Evolutionary conservation across 2,797 vertebrate genomes (phyloP), one percentile per base, ranked within the genome.

Genomic region (Morus bassanus): DNA sequence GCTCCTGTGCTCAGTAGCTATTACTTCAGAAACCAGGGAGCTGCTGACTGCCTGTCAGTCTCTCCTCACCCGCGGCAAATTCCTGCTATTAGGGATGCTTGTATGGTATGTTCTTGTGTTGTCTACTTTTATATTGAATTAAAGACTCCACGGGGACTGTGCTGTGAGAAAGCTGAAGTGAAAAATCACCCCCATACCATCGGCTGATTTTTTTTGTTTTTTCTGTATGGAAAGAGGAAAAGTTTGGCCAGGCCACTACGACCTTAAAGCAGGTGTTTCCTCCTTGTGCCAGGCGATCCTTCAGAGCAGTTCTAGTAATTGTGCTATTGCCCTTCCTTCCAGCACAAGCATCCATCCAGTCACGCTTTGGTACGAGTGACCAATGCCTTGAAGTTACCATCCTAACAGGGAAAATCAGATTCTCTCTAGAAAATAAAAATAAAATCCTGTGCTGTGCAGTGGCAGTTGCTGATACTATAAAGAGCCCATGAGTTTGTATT

Each of bases 311-410:
- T 25, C 18, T 33, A 65, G 23, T 24, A 7, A 48, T 33, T 2
- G 6, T 35, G 50, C 45, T 39, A 6, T 0, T 45, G 28, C 41
- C 35, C 25, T 41, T 65, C 54, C 45, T 86, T 24, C 50, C 39
- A 39, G 63, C 33, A 39, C 35, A 33, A 50, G 33, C 50, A 45
- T 12, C 53, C 69, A 65, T 7, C 18, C 50, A 43, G 78, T 21
- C 87, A 48, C 0, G 0, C 15, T n/a, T n/a, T 61, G 37, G 14
- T 28, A 19, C 33, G 60, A 54, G 70, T 9, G 9, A 57, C 31
- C 39, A 39, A 27, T 6, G 39, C 59, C 54, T 31, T 33, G 72
- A 83, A 35, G 35, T 17, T 16, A 21, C 45, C 56, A 65, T 61
- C 46, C 61, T 43, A 37, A 75, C n/a, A 33, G 80, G 57, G 70